Evolutionary conservation across 2,888 invertebrate genomes (phyloP), one percentile per base, ranked within the genome.

Genomic region (Thelaira solivaga): DNA sequence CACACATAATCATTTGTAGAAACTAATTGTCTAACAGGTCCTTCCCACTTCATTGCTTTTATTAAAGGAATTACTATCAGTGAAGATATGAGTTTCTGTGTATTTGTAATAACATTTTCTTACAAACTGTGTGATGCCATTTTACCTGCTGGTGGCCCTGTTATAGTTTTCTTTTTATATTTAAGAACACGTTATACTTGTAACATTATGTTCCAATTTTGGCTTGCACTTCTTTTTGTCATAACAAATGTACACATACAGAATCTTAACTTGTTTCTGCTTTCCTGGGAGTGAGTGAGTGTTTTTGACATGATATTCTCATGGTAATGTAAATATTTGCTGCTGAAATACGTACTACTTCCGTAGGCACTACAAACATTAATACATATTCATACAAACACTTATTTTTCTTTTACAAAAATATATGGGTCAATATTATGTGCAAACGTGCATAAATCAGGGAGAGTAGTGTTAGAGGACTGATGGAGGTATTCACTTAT

Each of bases 371-470:
- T 64, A 22, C n/a, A 13, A 29, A n/a, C 18, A 43, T 10, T 31
- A 29, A 29, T 29, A 11, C 41, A 47, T 62, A n/a, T n/a, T n/a
- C n/a, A n/a, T n/a, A n/a, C n/a, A 47, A 24, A 24, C 36, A 39
- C 26, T 34, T 36, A 16, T 24, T 34, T 43, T 53, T 59, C n/a
- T 10, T 29, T 51, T 43, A 20, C 36, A 22, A 47, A 65, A 39
- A 26, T 13, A 73, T 65, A 73, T 65, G 65, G 57, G 65, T 73
- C 59, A 73, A 73, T 73, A 73, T 64, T 73, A 73, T 73, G 69
- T 49, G 69, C 59, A 59, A 43, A 36, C 13, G 24, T 34, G 41
- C 43, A 31, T 71, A 51, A 51, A 31, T n/a, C n/a, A n/a, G 18
- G 53, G n/a, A 11, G 26, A 71, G 34, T 71, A 41, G 45, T 61